Evolutionary conservation across 2,888 invertebrate species (phyloP), one percentile per base, ranked within the genome.

Genomic region (Polylopha cassiicola): DNA sequence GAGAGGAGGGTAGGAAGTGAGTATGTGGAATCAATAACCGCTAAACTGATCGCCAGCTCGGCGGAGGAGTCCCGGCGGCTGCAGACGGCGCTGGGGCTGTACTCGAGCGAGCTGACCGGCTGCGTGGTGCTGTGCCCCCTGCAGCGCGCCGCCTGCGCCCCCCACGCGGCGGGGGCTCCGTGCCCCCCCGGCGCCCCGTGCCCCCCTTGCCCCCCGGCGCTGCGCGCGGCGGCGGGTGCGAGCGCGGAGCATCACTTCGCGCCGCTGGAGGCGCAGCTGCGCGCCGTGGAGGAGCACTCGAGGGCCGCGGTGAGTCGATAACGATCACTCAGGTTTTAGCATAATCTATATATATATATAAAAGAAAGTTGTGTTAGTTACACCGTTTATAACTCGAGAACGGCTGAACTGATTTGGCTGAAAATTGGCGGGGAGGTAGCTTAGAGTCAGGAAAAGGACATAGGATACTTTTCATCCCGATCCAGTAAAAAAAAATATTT

Each of bases 211-310:
- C 92, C 29, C 92, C 94, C 60, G n/a, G 89, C 71, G 52, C 94
- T 93, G 39, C 92, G 92, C 60, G 65, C 34, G n/a, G 68, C 70
- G 29, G 68, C 71, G 24, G 48, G 54, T 10, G 47, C 50, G 38
- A 50, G 65, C 56, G 95, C 98, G 1, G 99, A 99, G 74, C 95
- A 98, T 67, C 99, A 99, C 87, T 99, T 99, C 78, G 87, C 91
- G 1, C 89, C 92, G 62, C 87, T 97, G 44, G 95, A 95, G 52
- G 90, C 91, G 45, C 98, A 99, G 81, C 82, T 99, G 46, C 90
- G 93, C 53, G 88, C 88, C 59, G 89, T 94, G 46, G 82, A 86
- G 38, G 85, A 88, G 31, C 82, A 87, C 55, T 78, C 90, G 20
- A 77, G 87, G 53, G 77, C 86, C 15, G 89, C 89, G 43, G 88